phyloP scores from a whole-genome alignment of 2,888 invertebrate genomes.

The Mimumesa dahlbomi region DNA sequence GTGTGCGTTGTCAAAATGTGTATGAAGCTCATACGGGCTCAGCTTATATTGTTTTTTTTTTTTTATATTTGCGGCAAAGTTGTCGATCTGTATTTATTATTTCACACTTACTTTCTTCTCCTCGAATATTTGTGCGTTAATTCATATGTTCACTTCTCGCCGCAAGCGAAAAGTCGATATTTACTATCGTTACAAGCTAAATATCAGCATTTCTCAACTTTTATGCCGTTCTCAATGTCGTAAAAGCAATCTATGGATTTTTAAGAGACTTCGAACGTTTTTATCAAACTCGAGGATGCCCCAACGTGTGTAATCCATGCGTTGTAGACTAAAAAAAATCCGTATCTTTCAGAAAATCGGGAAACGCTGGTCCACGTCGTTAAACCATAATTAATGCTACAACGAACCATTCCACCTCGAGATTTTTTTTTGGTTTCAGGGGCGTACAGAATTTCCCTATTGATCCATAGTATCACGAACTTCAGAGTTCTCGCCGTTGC shows the following conservation, averaged over 20 bases:
- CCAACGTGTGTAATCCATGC: not conserved
- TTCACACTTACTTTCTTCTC: no score
- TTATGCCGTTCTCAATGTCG: not conserved
- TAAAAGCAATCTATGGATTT: not conserved
- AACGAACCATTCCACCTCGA: not conserved
- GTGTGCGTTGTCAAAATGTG: slow-evolving; percentile 26
- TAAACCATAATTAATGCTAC: slow-evolving; percentile 21
- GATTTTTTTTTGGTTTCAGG: not conserved
- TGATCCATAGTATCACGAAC: no score
- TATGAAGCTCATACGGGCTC: not conserved
- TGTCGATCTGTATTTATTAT: no score
- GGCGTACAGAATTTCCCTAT: no score
- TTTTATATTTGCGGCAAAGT: not conserved
- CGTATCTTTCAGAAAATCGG: not conserved
- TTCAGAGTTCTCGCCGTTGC: no score
- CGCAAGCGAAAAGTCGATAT: not conserved
- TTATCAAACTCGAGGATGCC: not conserved
- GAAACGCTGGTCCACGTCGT: slow-evolving; percentile 12
- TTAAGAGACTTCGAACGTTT: not conserved
- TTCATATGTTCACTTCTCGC: not conserved
- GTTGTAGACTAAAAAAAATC: no score
- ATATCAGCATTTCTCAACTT: not conserved
- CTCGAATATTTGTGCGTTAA: slow-evolving; percentile 48
- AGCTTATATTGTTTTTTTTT: not conserved
- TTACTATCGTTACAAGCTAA: slow-evolving; percentile 4